Base-by-base conservation (phyloP, 2,888 invertebrate species). In the Argyresthia albistria region DNA sequence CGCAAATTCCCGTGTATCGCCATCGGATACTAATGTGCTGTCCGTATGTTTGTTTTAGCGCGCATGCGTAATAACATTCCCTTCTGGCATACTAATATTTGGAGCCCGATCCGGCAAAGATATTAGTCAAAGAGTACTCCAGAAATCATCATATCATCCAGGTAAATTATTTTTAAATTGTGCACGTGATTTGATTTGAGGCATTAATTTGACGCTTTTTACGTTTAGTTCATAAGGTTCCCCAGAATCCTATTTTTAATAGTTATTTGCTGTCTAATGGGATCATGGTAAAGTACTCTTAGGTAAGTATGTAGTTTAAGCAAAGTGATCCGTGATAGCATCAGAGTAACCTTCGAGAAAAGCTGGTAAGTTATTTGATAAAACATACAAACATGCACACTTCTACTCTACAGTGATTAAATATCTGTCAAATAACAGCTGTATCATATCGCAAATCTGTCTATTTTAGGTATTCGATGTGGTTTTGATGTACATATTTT, bases 1-100 rank as follows among this genome's bases (percentile, higher is more conserved):
- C 54, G 57, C 51, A 39, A 59, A 52, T 54, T 25, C 6, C 6
- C 2, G 25, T 25, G 25, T 25, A 25, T 25, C 25, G 25, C 25
- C 25, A 25, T 25, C 25, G 25, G 25, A 25, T 39, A 80, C 75
- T 87, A 87, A 87, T 83, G 67, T 76, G 66, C 66, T 78, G 68
- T 76, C 47, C 80, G 82, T 87, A 86, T 80, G 80, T 87, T 79
- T 87, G 84, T 87, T 87, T 82, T 87, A 87, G 87, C 80, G 73
- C 86, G 87, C 87, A 87, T 87, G 87, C 83, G 84, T 87, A 84
- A 87, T 87, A 87, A 87, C 87, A 77, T 87, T 86, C 76, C 86
- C 87, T 84, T 86, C 86, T 84, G 87, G 87, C 87, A 87, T 87
- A 87, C 87, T 87, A 87, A 87, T 86, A 68, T 56, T 76, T 80